Base-by-base conservation (phyloP, 2,888 invertebrate genomes). In the Alloplasta piceator region DNA sequence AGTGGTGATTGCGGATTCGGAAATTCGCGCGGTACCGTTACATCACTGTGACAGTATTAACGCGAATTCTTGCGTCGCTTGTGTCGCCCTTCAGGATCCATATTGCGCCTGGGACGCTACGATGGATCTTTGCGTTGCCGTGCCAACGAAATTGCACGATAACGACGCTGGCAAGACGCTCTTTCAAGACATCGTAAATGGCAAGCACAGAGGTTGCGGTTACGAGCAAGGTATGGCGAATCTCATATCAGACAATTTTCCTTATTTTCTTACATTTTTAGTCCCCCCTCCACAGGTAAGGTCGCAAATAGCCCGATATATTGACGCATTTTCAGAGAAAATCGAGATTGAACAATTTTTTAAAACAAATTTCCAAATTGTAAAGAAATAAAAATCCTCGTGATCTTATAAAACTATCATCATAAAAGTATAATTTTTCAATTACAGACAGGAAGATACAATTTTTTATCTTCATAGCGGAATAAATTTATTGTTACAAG, bases 51-150 rank as follows among this genome's bases (percentile, higher is more conserved):
- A 92, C 82, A 90, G 89, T 6, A 80, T 85, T 0, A 78, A 87
- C 39, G 91, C 89, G 26, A 87, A 86, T 84, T 92, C 92, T 92
- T 96, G 93, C 93, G 95, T 96, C 83, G 95, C 96, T 86, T 99
- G 99, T 92, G 95, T 99, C 4, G 95, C 95, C 43, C 93, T 98
- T 79, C 98, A 98, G 93, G 99, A 99, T 93, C 99, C 99, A 0
- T 98, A 99, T 92, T 99, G 99, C 92, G 98, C 98, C 16, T 99
- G 99, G 99, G 97, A 98, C 91, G 95, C 95, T 5, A 93, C 93
- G 61, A 92, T 93, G 84, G 91, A 92, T 74, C 89, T 91, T n/a
- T 95, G 95, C 87, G 93, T 94, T 26, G 93, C 93, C 63, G 92
- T 94, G 55, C 93, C 93, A 83, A 92, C 92, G 6, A 92, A 94